Conservation (phyloP, 2,888 invertebrate species). For the Zygothrica quintamaculata region DNA sequence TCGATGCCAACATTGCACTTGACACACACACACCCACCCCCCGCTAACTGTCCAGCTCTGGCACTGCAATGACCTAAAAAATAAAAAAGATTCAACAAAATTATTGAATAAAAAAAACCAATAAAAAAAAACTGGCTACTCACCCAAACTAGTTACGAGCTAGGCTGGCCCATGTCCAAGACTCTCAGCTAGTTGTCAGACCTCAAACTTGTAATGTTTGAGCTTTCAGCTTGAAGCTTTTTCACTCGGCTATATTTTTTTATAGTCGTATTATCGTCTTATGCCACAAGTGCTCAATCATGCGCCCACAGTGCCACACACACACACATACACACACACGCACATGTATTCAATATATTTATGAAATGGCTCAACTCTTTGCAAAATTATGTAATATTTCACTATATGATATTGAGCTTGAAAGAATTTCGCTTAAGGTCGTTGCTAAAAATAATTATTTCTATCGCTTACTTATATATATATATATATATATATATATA, state of each 20-base stretch:
- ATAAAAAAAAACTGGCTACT: conserved; percentile 38
- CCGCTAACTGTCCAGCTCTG: conserved; percentile 38
- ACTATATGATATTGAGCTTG: conserved; percentile 13
- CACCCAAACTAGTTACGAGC: conserved; percentile 32
- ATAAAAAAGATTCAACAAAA: conserved; percentile 41
- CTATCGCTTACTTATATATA: too few relatives aligned
- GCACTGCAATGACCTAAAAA: conserved; percentile 62
- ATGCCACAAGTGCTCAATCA: conserved; percentile 71
- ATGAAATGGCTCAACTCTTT: conserved; percentile 59
- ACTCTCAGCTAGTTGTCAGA: conserved; percentile 30
- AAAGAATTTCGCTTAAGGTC: conserved; percentile 64
- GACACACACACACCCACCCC: conserved; percentile 58
- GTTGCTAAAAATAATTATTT: conserved; percentile 22
- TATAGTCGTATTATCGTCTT: conserved; percentile 42
- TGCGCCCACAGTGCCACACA: conserved; percentile 50
- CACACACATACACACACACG: too few relatives aligned
- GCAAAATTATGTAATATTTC: conserved; percentile 64
- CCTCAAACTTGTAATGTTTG: conserved; percentile 47
- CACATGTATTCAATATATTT: background rate
- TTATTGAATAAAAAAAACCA: conserved; percentile 15
- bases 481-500: background rate
- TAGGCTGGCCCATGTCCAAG: conserved; percentile 30
- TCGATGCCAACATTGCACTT: conserved; percentile 75
- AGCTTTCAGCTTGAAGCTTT: conserved; percentile 71
- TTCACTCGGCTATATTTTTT: conserved; percentile 32